Percentiles rank a stretch among this genome's conserved stretches.
Conservation (phyloP, 1,140 invertebrate species). For the Rhysida immarginata region DNA sequence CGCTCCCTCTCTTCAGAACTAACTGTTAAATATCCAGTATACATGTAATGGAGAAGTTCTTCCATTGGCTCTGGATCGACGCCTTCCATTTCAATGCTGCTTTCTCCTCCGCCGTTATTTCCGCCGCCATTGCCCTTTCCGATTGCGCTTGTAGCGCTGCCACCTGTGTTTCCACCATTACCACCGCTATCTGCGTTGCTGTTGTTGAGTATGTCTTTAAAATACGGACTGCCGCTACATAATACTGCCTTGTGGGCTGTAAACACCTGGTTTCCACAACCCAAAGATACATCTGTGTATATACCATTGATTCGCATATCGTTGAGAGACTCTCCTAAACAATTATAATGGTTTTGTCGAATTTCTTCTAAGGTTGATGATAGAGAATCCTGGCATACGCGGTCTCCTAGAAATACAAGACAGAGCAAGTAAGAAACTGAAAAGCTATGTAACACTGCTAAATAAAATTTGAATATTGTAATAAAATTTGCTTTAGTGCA, state of each 20-base stretch:
- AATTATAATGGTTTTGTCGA: neutral
- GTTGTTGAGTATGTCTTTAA: conserved; percentile 51
- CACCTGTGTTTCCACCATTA: too few species aligned
- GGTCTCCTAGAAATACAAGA: too few species aligned
- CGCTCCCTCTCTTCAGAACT: neutral
- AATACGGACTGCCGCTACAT: conserved; percentile 82
- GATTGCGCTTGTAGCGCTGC: too few species aligned
- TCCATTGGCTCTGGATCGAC: conserved; percentile 5
- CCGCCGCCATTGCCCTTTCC: too few species aligned
- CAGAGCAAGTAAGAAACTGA: too few species aligned
- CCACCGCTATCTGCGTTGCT: too few species aligned
- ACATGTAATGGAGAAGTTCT: conserved; percentile 6
- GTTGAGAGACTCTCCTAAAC: neutral
- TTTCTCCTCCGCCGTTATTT: too few species aligned
- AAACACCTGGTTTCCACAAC: conserved; percentile 73
- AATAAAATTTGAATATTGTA: too few species aligned
- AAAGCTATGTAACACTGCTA: too few species aligned
- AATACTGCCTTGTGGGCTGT: conserved; percentile 80
- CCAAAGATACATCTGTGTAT: conserved; percentile 60
- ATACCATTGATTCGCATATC: conserved; percentile 4
- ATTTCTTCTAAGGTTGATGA: neutral
- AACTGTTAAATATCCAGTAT: conserved; percentile 4
- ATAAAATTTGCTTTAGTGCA: too few species aligned
- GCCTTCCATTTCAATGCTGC: conserved; percentile 4
- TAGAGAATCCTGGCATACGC: too few species aligned